Percentiles rank a stretch among this genome's conserved stretches.
Evolutionary conservation across 1,140 invertebrate species (phyloP).

Genomic region (Odontomachus brunneus): DNA sequence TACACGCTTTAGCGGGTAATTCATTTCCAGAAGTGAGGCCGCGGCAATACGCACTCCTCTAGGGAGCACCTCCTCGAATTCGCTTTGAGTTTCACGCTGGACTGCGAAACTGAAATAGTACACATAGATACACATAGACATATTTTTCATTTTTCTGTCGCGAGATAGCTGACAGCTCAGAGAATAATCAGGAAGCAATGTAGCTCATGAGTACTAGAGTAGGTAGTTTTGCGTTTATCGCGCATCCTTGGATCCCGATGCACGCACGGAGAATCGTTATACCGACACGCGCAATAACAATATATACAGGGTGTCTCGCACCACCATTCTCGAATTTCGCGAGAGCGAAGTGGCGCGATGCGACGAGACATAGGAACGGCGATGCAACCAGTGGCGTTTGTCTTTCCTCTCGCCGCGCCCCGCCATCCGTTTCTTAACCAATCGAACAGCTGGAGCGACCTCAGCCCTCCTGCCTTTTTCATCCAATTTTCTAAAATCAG

Average conservation of each 20-base stretch:
- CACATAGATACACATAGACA: not conserved
- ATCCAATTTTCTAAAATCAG: no score
- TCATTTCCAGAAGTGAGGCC: not conserved
- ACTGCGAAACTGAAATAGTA: not conserved
- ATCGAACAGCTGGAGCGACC: no score
- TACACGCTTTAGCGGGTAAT: not conserved
- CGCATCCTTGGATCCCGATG: not conserved
- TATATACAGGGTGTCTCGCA: no score
- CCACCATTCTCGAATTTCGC: no score
- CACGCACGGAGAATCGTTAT: constrained; percentile 12
- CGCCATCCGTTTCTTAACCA: no score
- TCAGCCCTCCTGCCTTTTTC: no score
- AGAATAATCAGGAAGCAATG: not conserved
- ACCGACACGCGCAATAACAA: constrained; percentile 7
- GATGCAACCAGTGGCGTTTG: no score
- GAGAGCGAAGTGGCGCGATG: no score
- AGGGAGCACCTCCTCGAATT: not conserved
- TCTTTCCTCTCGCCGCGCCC: no score
- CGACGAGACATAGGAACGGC: no score
- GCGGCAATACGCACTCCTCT: not conserved
- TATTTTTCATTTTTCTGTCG: constrained; percentile 14
- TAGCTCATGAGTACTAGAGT: no score
- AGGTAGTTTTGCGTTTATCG: no score
- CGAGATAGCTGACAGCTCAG: not conserved
- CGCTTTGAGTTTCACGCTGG: constrained; percentile 5